Conservation (phyloP, 2,888 invertebrate species). For the Girardia tigrina region DNA sequence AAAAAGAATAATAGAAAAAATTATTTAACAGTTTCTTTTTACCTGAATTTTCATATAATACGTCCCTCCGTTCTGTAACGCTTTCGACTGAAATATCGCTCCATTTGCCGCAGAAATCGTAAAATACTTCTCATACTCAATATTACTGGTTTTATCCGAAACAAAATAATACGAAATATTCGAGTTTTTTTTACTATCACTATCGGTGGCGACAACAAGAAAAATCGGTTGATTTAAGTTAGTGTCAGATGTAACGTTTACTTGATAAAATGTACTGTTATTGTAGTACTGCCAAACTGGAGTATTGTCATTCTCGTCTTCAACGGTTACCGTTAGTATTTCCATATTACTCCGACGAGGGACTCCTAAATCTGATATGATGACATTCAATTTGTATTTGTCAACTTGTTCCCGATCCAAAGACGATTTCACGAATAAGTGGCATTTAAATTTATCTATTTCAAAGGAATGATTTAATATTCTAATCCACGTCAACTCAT, state of each 20-base stretch:
- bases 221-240: neutral
- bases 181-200: neutral
- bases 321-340: neutral
- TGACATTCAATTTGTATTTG: neutral
- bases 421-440: neutral
- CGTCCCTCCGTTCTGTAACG: no score
- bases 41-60: no score
- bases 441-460: neutral
- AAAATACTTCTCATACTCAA: neutral
- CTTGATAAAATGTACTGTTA: neutral
- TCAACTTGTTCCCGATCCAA: neutral
- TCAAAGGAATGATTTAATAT: neutral
- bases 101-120: neutral
- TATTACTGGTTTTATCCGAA: neutral
- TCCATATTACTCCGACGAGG: neutral
- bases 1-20: no score
- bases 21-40: no score
- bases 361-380: neutral
- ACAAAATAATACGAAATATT: neutral
- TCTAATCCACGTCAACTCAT: neutral
- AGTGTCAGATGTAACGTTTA: neutral
- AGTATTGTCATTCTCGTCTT: neutral
- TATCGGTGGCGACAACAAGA: neutral
- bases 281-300: neutral
- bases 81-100: no score